phyloP scores from a whole-genome alignment of 2,797 vertebrate genomes.

The Enteromius radiatus region DNA sequence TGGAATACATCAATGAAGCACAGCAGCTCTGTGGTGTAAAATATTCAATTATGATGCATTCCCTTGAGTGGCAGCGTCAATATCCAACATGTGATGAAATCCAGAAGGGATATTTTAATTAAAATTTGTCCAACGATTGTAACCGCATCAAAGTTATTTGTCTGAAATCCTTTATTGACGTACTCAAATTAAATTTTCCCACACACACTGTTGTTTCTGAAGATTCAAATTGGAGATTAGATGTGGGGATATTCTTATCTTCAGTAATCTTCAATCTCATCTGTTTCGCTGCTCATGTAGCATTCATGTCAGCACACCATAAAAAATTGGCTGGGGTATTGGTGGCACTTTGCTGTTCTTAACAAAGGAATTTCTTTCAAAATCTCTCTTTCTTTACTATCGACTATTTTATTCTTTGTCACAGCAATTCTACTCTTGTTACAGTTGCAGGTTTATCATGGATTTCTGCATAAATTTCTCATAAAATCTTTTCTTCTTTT shows the following conservation, averaged over 20 bases:
- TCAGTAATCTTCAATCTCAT: slow-evolving; percentile 45
- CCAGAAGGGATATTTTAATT: slow-evolving; percentile 59
- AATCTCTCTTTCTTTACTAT: background rate
- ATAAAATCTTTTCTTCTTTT: background rate
- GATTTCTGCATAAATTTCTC: background rate
- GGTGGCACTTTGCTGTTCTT: slow-evolving; percentile 3
- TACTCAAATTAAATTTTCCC: slow-evolving; percentile 33
- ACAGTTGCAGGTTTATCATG: background rate
- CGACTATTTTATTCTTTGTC: background rate
- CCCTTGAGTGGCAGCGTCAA: slow-evolving; percentile 54
- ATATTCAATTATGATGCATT: slow-evolving; percentile 61
- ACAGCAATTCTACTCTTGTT: background rate
- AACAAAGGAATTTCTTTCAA: slow-evolving; percentile 9
- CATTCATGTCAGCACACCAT: slow-evolving; percentile 9
- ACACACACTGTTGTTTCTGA: slow-evolving; percentile 41
- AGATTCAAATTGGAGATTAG: slow-evolving; percentile 43
- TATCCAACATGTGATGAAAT: slow-evolving; percentile 58
- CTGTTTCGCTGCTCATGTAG: slow-evolving; percentile 31
- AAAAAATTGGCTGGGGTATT: background rate
- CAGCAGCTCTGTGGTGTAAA: slow-evolving; percentile 37
- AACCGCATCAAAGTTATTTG: slow-evolving; percentile 53
- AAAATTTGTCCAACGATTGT: slow-evolving; percentile 55
- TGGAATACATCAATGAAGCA: slow-evolving; percentile 48
- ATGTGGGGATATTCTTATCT: slow-evolving; percentile 51
- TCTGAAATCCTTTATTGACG: slow-evolving; percentile 55